These are phyloP conservation scores for Rhinatrema bivittatum DNA, from an alignment of 2,797 vertebrate genomes.

Conservation along the genomic window DNA sequence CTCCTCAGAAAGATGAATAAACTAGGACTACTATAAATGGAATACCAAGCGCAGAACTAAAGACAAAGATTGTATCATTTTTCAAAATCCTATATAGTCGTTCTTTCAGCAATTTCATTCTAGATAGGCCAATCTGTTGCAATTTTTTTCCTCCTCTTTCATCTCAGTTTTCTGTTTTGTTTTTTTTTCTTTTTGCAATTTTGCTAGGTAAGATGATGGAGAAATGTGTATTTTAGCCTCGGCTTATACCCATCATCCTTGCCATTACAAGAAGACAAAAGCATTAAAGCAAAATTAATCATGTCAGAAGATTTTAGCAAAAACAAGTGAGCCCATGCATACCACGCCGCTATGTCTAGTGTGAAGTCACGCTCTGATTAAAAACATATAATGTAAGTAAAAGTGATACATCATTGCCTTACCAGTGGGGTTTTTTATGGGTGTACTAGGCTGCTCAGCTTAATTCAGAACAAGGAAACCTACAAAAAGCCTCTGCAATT, in stretches of 20 bases:
- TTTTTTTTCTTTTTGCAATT: slow-evolving; percentile 60
- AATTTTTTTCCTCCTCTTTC: slow-evolving; percentile 52
- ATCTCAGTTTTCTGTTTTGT: too few relatives aligned
- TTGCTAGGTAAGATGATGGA: slow-evolving; percentile 40
- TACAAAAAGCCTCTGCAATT: slow-evolving; percentile 32
- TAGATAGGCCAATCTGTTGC: slow-evolving; percentile 51
- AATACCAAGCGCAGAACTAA: slow-evolving; percentile 35
- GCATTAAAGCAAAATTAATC: slow-evolving; percentile 94
- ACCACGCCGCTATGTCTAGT: slow-evolving; percentile 84
- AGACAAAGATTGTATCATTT: slow-evolving; percentile 51
- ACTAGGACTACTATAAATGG: slow-evolving; percentile 39
- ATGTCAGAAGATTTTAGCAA: slow-evolving; percentile 91
- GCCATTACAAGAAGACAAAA: slow-evolving; percentile 76
- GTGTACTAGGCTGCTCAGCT: slow-evolving; percentile 38
- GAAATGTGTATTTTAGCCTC: slow-evolving; percentile 58
- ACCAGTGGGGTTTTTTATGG: slow-evolving; percentile 60
- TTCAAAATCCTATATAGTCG: slow-evolving; percentile 57
- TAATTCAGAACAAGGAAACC: slow-evolving; percentile 47
- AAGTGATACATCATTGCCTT: slow-evolving; percentile 98
- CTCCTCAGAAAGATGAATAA: slow-evolving; percentile 53
- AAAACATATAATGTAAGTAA: slow-evolving; percentile 98
- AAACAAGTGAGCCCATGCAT: slow-evolving; percentile 89
- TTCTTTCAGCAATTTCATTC: slow-evolving; percentile 64
- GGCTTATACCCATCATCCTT: slow-evolving; percentile 67
- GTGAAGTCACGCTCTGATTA: slow-evolving; percentile 99